Evolutionary conservation across 2,113 vertebrate species (phyloP).

Genomic region (Sapayoa aenigma): DNA sequence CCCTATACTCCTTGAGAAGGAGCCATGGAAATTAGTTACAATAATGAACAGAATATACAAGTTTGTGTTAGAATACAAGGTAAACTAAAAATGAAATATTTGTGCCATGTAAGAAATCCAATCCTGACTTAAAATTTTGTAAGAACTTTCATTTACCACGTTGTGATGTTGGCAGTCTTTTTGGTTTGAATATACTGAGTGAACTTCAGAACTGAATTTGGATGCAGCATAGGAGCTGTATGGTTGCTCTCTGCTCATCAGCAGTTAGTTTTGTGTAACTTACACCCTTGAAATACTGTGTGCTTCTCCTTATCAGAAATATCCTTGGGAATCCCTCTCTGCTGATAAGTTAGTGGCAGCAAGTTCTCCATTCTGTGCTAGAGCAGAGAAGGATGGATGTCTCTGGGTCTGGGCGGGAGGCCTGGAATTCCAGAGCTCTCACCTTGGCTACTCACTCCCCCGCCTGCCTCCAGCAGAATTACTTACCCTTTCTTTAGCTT

Average conservation of each 20-base stretch:
- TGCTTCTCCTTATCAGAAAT: neutral
- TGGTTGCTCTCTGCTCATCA: neutral
- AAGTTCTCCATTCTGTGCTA: neutral
- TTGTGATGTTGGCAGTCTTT: neutral
- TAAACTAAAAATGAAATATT: neutral
- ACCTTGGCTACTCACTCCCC: neutral
- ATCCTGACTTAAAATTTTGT: neutral
- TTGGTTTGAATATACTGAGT: neutral
- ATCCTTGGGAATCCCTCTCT: neutral
- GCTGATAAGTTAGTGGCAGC: neutral
- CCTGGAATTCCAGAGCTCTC: slow-evolving; percentile 3
- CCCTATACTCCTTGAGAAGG: neutral
- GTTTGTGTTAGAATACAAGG: neutral
- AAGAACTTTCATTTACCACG: neutral
- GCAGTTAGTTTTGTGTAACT: neutral
- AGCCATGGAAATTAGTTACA: neutral
- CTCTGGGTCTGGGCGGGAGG: neutral
- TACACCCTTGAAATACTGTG: neutral
- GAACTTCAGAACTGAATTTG: neutral
- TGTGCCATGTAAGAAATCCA: neutral
- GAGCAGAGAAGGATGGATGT: neutral
- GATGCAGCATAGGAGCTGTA: neutral
- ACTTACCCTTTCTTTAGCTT: neutral
- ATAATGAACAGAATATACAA: neutral
- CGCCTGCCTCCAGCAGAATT: neutral